phyloP scores from a whole-genome alignment of 1,140 invertebrate genomes.

The Cydia amplana region DNA sequence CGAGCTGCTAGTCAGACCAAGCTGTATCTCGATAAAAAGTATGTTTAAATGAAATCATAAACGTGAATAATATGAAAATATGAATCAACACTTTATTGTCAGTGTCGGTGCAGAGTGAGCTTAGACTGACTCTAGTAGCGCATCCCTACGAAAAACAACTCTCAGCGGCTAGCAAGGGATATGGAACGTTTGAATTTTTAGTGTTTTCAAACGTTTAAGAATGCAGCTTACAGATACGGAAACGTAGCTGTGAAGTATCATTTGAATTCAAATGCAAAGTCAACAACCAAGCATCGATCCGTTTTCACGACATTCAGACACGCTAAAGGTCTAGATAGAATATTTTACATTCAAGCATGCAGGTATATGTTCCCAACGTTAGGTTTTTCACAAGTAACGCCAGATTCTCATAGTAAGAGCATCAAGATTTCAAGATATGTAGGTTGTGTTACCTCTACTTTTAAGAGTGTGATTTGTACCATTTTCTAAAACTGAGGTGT shows the following conservation, averaged over 20 bases:
- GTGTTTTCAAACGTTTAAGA: conserved; percentile 26
- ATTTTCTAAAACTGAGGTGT: too few relatives aligned
- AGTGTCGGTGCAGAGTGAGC: too few relatives aligned
- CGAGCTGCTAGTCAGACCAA: too few relatives aligned
- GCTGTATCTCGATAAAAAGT: too few relatives aligned
- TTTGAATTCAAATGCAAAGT: conserved; percentile 25
- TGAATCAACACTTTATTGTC: too few relatives aligned
- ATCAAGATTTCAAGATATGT: too few relatives aligned
- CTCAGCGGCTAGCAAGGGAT: not conserved
- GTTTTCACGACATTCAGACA: not conserved
- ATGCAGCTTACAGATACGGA: conserved; percentile 18
- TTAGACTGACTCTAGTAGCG: not conserved
- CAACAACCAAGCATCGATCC: not conserved
- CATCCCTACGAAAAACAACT: not conserved
- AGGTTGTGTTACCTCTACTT: too few relatives aligned
- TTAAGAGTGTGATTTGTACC: too few relatives aligned
- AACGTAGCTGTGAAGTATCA: conserved; percentile 12
- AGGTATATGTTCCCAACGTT: not conserved
- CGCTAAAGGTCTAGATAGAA: not conserved
- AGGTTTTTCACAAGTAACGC: too few relatives aligned
- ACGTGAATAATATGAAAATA: too few relatives aligned
- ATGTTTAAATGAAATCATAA: too few relatives aligned
- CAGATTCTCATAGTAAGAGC: too few relatives aligned
- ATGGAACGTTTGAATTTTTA: conserved; percentile 31
- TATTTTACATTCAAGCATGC: not conserved